Conservation (phyloP, 2,888 invertebrate species). For the Diaprepes abbreviatus region DNA sequence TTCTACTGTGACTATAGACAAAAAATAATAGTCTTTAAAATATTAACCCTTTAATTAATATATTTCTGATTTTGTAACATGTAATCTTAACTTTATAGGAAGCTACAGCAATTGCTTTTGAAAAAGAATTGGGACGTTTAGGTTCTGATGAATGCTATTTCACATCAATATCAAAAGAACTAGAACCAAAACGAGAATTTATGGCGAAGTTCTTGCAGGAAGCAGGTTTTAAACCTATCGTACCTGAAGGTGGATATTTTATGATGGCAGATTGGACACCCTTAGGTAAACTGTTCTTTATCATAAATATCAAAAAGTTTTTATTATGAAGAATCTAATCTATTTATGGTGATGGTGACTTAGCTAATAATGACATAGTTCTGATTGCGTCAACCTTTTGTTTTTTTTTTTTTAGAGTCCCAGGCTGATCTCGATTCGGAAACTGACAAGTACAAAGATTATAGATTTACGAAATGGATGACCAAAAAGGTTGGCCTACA, state of each 20-base stretch:
- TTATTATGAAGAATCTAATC: too few relatives aligned
- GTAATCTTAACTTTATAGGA: slow-evolving; percentile 77
- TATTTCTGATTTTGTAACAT: too few relatives aligned
- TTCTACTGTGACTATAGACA: too few relatives aligned
- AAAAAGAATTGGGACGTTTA: slow-evolving; percentile 81
- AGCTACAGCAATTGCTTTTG: slow-evolving; percentile 91
- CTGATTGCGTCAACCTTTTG: too few relatives aligned
- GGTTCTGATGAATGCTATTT: slow-evolving; percentile 88
- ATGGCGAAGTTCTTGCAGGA: slow-evolving; percentile 81
- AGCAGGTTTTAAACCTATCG: slow-evolving; percentile 89
- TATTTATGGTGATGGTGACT: too few relatives aligned
- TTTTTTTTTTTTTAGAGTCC: slow-evolving; percentile 66
- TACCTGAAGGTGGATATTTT: slow-evolving; percentile 98
- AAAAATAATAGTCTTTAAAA: too few relatives aligned
- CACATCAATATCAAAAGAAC: slow-evolving; percentile 78
- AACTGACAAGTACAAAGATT: slow-evolving; percentile 84
- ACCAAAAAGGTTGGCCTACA: slow-evolving; percentile 92
- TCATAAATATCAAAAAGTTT: too few relatives aligned
- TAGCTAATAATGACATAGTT: too few relatives aligned
- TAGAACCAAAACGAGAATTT: slow-evolving; percentile 84
- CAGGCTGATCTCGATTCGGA: slow-evolving; percentile 80
- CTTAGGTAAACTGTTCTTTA: slow-evolving; percentile 72
- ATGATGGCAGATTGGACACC: slow-evolving; percentile 94
- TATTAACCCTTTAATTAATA: too few relatives aligned
- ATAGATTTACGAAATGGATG: slow-evolving; percentile 96